Percentiles rank a stretch among this genome's conserved stretches.
Conservation (phyloP, 2,797 vertebrate genomes). For the Pampus argenteus region DNA sequence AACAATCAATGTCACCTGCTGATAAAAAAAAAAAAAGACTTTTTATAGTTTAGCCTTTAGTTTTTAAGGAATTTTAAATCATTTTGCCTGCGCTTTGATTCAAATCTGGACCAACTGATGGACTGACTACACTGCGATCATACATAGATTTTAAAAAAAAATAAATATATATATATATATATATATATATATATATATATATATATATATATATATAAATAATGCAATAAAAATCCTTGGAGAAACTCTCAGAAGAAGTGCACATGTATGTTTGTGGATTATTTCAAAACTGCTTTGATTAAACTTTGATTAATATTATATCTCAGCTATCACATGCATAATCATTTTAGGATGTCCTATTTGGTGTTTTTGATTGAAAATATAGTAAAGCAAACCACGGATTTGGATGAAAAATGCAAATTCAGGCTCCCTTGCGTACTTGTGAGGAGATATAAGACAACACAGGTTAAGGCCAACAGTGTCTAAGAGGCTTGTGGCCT, state of each 20-base stretch:
- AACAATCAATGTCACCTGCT: conserved; percentile 20
- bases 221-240: not conserved
- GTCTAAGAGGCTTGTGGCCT: conserved; percentile 30
- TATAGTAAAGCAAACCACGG: not conserved
- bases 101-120: not conserved
- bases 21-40: too few species aligned
- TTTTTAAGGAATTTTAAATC: not conserved
- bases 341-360: conserved; percentile 5
- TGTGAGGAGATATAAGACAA: conserved; percentile 27
- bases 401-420: conserved; percentile 41
- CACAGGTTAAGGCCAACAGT: conserved; percentile 19
- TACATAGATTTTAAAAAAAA: too few species aligned
- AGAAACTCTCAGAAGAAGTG: not conserved
- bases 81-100: not conserved
- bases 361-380: conserved; percentile 34
- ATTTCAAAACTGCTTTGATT: conserved; percentile 5
- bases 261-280: not conserved
- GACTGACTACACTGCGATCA: not conserved
- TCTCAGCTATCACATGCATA: not conserved
- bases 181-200: not conserved
- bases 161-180: not conserved
- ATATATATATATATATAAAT: not conserved
- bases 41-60: not conserved
- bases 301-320: not conserved
- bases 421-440: conserved; percentile 26